These are phyloP conservation scores for Kryptopterus vitreolus DNA, from an alignment of 2,797 vertebrate species.

Conservation along the genomic window DNA sequence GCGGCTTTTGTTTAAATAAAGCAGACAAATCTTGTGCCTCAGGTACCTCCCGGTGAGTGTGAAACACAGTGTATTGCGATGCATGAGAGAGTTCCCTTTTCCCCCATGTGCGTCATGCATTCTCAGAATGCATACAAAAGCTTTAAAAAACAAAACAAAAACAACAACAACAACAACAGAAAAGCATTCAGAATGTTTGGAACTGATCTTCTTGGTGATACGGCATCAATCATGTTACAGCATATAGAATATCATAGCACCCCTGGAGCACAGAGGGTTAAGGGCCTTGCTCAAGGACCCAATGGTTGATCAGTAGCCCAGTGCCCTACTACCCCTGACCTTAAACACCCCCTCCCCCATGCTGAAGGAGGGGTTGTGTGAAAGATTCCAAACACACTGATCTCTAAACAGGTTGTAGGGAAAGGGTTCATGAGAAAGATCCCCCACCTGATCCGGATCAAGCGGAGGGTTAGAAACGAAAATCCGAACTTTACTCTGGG, in stretches of 20 bases:
- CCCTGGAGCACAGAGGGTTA: too few species aligned
- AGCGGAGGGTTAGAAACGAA: too few species aligned
- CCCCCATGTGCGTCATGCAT: conserved; percentile 16
- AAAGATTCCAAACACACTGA: neutral
- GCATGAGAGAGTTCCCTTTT: neutral
- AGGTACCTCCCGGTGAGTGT: neutral
- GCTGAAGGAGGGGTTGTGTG: too few species aligned
- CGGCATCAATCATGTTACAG: neutral
- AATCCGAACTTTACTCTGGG: too few species aligned
- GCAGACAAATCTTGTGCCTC: neutral
- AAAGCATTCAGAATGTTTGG: neutral
- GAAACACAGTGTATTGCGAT: neutral
- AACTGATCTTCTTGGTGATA: neutral
- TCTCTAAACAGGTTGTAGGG: neutral
- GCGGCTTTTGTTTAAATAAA: neutral
- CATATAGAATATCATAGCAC: too few species aligned
- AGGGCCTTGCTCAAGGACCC: too few species aligned
- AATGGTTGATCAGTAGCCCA: too few species aligned
- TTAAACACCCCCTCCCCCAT: neutral
- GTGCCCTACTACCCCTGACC: too few species aligned
- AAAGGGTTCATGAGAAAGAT: neutral
- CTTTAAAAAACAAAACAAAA: neutral
- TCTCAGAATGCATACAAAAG: neutral
- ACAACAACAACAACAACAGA: neutral
- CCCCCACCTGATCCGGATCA: neutral